Conservation (phyloP, 2,888 invertebrate species). For the Drosophila atripex region DNA sequence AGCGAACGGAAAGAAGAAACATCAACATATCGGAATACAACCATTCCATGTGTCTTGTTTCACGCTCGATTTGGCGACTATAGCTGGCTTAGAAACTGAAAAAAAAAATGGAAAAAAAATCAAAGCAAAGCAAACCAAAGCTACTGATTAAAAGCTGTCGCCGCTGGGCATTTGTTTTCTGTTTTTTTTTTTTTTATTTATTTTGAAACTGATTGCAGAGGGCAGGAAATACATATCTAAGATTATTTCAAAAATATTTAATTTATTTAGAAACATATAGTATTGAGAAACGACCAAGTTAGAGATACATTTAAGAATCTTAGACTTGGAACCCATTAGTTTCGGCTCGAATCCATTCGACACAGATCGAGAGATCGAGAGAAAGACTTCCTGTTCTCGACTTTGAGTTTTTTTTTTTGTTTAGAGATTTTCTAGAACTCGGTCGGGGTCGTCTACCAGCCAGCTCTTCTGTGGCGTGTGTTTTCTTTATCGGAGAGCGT, state of each 20-base stretch:
- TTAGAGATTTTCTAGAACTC: constrained; percentile 34
- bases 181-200: constrained; percentile 13
- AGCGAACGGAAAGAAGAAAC: constrained; percentile 16
- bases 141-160: constrained; percentile 46
- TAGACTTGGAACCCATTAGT: constrained; percentile 2
- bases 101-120: neutral
- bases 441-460: constrained; percentile 32
- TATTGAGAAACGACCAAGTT: neutral
- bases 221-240: neutral
- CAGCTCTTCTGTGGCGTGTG: constrained; percentile 4
- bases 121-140: neutral
- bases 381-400: constrained; percentile 24
- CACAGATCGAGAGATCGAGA: neutral
- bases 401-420: neutral
- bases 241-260: neutral
- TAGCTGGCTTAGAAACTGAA: constrained; percentile 2
- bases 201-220: constrained; percentile 19
- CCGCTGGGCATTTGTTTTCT: neutral
- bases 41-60: constrained; percentile 55
- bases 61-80: constrained; percentile 49
- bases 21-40: too few relatives aligned
- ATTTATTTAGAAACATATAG: neutral
- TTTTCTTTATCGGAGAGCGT: constrained; percentile 31
- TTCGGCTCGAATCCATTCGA: constrained; percentile 13
- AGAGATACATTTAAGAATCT: neutral